Evolutionary conservation across 64 coral and sea anemone genomes (phyloP).

Genomic region (Trachythela sp.): DNA sequence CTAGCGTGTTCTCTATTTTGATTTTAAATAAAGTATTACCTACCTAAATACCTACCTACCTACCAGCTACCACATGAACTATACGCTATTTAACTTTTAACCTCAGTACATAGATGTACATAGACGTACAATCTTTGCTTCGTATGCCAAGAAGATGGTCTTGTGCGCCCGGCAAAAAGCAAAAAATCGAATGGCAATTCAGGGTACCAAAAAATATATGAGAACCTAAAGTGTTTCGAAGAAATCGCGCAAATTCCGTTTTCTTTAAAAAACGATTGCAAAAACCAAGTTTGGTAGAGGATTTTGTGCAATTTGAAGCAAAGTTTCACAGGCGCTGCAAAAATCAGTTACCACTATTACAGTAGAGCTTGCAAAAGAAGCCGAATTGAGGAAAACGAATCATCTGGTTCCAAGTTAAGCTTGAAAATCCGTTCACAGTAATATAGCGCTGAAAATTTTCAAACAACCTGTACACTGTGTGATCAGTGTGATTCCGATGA

Average conservation of each 20-base stretch:
- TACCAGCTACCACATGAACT: too few relatives aligned
- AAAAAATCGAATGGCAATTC: not conserved
- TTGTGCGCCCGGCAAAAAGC: not conserved
- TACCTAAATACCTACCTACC: too few relatives aligned
- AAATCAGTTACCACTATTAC: not conserved
- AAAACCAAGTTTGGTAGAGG: not conserved
- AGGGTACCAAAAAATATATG: not conserved
- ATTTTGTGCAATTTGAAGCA: not conserved
- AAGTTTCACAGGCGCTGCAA: not conserved
- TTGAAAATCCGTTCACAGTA: not conserved
- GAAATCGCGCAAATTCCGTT: not conserved
- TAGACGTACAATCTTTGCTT: not conserved
- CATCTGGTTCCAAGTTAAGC: not conserved
- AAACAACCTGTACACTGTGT: not conserved
- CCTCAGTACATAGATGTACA: not conserved
- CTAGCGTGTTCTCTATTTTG: too few relatives aligned
- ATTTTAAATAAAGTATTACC: too few relatives aligned
- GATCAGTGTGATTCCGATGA: not conserved
- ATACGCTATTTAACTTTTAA: too few relatives aligned
- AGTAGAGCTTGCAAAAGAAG: not conserved
- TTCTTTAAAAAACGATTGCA: not conserved
- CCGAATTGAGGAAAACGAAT: not conserved
- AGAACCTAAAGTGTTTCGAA: not conserved
- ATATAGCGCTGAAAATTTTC: not conserved
- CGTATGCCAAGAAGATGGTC: not conserved